Conservation (phyloP, 2,113 vertebrate species). For the Herpetotheres cachinnans region DNA sequence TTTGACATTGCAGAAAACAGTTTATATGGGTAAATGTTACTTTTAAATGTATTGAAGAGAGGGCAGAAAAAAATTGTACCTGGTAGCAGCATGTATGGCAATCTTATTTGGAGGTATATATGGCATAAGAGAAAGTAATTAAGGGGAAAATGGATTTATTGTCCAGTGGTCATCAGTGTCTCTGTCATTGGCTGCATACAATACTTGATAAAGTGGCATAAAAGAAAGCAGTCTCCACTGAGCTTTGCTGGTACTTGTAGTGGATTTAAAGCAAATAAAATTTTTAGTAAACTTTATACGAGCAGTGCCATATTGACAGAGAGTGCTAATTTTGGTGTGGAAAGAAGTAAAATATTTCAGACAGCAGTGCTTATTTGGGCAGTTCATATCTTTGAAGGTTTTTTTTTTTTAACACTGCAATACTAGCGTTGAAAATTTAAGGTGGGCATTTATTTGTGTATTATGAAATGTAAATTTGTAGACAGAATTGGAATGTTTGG, state of each 20-base stretch:
- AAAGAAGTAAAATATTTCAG: not conserved
- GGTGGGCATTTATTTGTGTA: not conserved
- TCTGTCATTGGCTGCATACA: not conserved
- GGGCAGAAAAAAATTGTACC: not conserved
- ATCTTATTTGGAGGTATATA: not conserved
- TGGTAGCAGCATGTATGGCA: not conserved
- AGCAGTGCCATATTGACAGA: not conserved
- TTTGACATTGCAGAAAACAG: not conserved
- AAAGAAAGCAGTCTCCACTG: not conserved
- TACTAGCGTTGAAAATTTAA: not conserved
- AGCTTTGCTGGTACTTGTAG: not conserved
- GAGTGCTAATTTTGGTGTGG: not conserved
- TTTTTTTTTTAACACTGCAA: not conserved
- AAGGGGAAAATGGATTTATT: not conserved
- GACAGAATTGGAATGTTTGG: not conserved
- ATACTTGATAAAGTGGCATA: not conserved
- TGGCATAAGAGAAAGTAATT: not conserved
- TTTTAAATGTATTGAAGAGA: not conserved
- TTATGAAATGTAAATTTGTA: not conserved
- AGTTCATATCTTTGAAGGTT: not conserved
- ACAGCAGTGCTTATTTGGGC: not conserved
- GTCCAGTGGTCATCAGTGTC: not conserved
- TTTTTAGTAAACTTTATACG: not conserved
- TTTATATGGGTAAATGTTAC: not conserved
- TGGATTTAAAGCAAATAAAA: not conserved